phyloP scores from a whole-genome alignment of 2,888 invertebrate genomes.

The Xanthostigma xanthostigma region DNA sequence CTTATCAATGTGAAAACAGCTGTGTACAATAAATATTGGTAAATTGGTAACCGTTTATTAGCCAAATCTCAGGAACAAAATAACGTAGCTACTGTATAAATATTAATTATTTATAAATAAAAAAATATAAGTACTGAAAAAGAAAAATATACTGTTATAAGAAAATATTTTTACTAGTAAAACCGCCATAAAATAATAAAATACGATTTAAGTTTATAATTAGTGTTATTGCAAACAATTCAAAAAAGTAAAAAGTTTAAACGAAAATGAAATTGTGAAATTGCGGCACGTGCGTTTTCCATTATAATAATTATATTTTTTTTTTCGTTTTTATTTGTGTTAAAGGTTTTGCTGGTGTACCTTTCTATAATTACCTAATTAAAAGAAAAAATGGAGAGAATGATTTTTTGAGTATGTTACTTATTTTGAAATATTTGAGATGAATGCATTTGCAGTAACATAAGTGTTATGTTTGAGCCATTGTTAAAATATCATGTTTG shows the following conservation, averaged over 20 bases:
- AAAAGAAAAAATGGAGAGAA: not conserved
- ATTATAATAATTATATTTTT: not conserved
- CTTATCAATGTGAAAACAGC: not conserved
- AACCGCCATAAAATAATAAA: not conserved
- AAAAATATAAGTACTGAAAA: not conserved
- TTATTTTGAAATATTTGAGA: no score
- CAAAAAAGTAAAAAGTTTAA: not conserved
- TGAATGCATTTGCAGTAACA: slow-evolving; percentile 26
- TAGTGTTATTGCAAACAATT: no score
- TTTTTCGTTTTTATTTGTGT: not conserved
- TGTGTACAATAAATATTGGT: not conserved
- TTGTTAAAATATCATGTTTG: not conserved
- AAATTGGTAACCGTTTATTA: slow-evolving; percentile 1
- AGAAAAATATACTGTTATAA: no score
- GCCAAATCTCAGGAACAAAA: slow-evolving; percentile 28
- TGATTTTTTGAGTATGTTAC: no score
- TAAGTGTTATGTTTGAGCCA: slow-evolving; percentile 23
- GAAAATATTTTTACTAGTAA: no score
- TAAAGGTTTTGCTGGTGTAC: no score
- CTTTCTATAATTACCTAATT: not conserved
- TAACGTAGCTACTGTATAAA: not conserved
- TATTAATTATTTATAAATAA: not conserved
- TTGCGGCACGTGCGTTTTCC: not conserved
- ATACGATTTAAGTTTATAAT: not conserved
- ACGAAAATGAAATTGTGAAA: not conserved